Conservation (phyloP, 30 jellyfish, hydroid and myxozoan species). For the Pelagia noctiluca region DNA sequence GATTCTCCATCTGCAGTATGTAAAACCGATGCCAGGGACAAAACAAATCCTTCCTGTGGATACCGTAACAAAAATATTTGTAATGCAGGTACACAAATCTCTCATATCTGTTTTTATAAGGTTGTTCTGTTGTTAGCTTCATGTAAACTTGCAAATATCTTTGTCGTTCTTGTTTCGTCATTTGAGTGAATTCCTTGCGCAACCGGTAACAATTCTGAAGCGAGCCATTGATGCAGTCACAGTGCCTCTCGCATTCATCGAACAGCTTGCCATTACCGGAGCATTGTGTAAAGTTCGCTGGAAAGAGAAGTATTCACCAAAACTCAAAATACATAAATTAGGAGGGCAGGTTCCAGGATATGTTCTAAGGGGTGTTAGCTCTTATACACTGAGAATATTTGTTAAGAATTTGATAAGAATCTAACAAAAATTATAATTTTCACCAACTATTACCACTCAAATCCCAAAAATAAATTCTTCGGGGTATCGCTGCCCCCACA, state of each 20-base stretch:
- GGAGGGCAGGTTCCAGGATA: neutral
- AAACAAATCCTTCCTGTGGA: slow-evolving; percentile 72
- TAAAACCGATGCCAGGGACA: slow-evolving; percentile 97
- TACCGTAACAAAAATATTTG: slow-evolving; percentile 95
- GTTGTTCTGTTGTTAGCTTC: slow-evolving; percentile 72
- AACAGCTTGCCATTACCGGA: slow-evolving; percentile 34
- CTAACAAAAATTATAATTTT: too few relatives aligned
- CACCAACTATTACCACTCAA: too few relatives aligned
- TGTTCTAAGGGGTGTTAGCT: neutral
- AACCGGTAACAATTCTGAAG: slow-evolving; percentile 77
- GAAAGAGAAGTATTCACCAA: neutral
- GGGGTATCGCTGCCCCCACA: too few relatives aligned
- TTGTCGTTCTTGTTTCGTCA: slow-evolving; percentile 77
- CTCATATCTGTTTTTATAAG: slow-evolving; percentile 75
- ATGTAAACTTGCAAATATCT: slow-evolving; percentile 76
- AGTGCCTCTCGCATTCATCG: slow-evolving; percentile 87
- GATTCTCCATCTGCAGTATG: slow-evolving; percentile 74
- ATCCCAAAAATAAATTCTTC: too few relatives aligned
- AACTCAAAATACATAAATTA: neutral
- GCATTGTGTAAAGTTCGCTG: slow-evolving; percentile 62
- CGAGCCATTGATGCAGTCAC: slow-evolving; percentile 79
- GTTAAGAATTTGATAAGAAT: too few relatives aligned
- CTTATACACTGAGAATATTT: too few relatives aligned
- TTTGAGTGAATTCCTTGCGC: slow-evolving; percentile 92
- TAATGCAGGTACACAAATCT: slow-evolving; percentile 84